Percentiles rank a stretch among this genome's conserved stretches.
Evolutionary conservation across 2,113 vertebrate species (phyloP).

Genomic region (Zonotrichia leucophrys): DNA sequence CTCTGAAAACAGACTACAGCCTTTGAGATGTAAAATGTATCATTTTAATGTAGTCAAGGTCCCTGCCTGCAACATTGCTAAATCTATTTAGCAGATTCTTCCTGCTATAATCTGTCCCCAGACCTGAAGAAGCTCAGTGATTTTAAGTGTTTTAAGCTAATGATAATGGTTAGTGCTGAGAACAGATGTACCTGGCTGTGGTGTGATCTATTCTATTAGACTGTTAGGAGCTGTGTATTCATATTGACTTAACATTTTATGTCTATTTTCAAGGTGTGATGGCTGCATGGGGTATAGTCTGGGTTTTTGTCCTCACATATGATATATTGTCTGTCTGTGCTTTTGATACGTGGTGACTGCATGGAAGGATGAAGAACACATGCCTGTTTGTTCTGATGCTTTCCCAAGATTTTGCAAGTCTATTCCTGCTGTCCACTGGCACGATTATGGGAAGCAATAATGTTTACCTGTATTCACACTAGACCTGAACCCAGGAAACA

Average conservation of each 20-base stretch:
- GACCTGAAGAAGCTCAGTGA: constrained; percentile 76
- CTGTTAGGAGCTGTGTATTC: constrained; percentile 76
- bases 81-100: constrained; percentile 82
- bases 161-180: constrained; percentile 80
- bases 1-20: constrained; percentile 76
- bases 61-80: constrained; percentile 71
- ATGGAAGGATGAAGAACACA: constrained; percentile 17
- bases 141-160: constrained; percentile 84
- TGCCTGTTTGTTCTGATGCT: constrained; percentile 20
- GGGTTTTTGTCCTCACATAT: constrained; percentile 61
- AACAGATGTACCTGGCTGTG: constrained; percentile 84
- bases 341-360: constrained; percentile 53
- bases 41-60: constrained; percentile 73
- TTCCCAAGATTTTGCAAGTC: constrained; percentile 25
- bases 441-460: background rate
- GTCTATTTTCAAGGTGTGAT: constrained; percentile 77
- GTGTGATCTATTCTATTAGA: constrained; percentile 76
- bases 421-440: background rate
- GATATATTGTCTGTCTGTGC: constrained; percentile 48
- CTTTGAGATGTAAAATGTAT: constrained; percentile 76
- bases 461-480: background rate
- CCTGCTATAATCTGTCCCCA: constrained; percentile 80
- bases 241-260: constrained; percentile 78
- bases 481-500: background rate
- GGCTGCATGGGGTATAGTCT: constrained; percentile 71